These are phyloP conservation scores for Protobothrops flavoviridis DNA, from an alignment of 2,113 vertebrate species.

Conservation along the genomic window DNA sequence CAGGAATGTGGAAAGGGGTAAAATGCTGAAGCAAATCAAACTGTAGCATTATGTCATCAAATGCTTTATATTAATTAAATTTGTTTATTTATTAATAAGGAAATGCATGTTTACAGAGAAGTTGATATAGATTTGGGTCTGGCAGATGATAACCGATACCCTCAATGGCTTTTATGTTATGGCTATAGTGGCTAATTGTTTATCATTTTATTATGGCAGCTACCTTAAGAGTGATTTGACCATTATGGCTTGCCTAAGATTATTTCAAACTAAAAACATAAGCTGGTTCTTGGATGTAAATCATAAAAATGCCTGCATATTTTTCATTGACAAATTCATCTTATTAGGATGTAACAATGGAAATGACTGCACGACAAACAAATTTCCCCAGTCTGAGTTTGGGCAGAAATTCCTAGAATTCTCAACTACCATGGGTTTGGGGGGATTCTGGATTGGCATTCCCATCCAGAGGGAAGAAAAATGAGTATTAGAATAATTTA, in stretches of 20 bases:
- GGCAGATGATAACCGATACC: not conserved
- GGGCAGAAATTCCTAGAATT: not conserved
- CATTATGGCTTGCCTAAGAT: no score
- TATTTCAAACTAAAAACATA: not conserved
- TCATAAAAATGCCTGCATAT: not conserved
- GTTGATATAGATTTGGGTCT: not conserved
- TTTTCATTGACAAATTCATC: not conserved
- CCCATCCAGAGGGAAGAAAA: no score
- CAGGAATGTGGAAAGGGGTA: not conserved
- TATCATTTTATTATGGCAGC: not conserved
- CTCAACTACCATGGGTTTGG: not conserved
- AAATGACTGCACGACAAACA: not conserved
- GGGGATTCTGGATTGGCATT: no score
- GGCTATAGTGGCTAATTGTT: not conserved
- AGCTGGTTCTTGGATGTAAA: not conserved
- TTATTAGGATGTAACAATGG: not conserved
- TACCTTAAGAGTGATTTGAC: not conserved
- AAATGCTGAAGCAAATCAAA: slow-evolving; percentile 2
- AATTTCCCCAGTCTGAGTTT: not conserved
- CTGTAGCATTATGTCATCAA: slow-evolving; percentile 1
- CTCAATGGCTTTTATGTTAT: not conserved
- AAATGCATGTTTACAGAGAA: not conserved
- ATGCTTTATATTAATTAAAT: not conserved
- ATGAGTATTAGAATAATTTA: not conserved
- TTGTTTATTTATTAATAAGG: not conserved